These are phyloP conservation scores for Uropsilus gracilis DNA, from an alignment of 2,113 vertebrate genomes.

Conservation along the genomic window DNA sequence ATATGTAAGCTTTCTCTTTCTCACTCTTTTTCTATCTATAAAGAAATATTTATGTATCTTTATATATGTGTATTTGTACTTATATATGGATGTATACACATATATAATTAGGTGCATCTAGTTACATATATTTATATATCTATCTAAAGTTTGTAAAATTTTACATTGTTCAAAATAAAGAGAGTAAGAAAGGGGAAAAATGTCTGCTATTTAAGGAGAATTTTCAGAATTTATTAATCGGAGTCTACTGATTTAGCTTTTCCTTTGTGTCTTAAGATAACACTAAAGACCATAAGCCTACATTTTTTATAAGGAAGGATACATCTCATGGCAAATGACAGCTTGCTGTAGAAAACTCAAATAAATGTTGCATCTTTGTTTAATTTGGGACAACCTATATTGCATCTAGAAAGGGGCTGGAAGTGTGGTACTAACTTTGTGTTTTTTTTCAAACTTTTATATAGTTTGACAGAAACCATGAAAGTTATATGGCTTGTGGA, in stretches of 20 bases:
- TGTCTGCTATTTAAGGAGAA: not conserved
- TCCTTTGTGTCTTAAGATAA: not conserved
- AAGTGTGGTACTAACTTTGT: not conserved
- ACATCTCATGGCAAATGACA: not conserved
- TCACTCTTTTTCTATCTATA: too few relatives aligned
- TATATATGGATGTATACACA: too few relatives aligned
- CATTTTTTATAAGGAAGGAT: not conserved
- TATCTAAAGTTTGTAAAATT: not conserved
- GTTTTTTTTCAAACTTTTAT: not conserved
- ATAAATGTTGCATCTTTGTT: not conserved
- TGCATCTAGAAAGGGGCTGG: not conserved
- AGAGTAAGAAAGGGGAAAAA: not conserved
- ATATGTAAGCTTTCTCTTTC: too few relatives aligned
- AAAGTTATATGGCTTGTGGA: not conserved
- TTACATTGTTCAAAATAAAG: not conserved
- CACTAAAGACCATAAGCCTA: not conserved
- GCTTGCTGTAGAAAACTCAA: not conserved
- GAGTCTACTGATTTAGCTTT: not conserved
- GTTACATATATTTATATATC: too few relatives aligned
- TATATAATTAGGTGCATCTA: not conserved
- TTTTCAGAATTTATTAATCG: not conserved
- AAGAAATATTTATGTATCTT: too few relatives aligned
- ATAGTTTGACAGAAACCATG: not conserved
- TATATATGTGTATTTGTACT: too few relatives aligned
- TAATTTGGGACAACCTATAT: not conserved